Base-by-base conservation (phyloP, 2,113 vertebrate genomes). In the Toxotes jaculatrix region DNA sequence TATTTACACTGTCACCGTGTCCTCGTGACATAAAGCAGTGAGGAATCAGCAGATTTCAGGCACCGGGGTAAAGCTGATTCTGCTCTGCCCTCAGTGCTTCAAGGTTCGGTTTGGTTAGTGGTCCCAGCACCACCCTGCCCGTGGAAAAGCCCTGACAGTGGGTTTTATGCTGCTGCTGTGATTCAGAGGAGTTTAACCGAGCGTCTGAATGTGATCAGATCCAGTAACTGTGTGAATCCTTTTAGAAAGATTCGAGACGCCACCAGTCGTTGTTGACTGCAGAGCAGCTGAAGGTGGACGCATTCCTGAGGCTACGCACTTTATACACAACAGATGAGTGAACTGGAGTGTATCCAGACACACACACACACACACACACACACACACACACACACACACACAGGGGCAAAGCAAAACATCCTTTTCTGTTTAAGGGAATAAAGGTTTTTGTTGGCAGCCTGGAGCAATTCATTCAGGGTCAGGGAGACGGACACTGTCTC, bases 271-370 rank as follows among this genome's bases (percentile, higher is more conserved):
- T 21, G 56, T 4, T 1, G 49, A 21, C 73, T 69, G 69, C 49
- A 43, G 69, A 71, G 55, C 61, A 66, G 47, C 76, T 67, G 62
- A 85, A 86, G 69, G 71, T 79, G 74, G 65, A 71, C 4, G 53
- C 82, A 91, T 93, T 90, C 91, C 88, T 85, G 74, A 87, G 68
- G 56, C 43, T 70, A 1, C 7, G 7, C 2, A 36, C 61, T 85
- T 88, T 69, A 90, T 91, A 36, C 36, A 38, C 88, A 89, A 72
- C 91, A 93, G 91, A 92, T 93, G 90, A 88, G 70, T 42, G 1
- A 8, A 32, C 42, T 43, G 82, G 77, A 85, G 16, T 8, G 32
- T 23, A 34, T 77, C 79, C 87, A 89, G 32, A 59, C 56, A 43
- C 27, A 78, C 67, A 63, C 31, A 72, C 14, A 34, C 17, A 56